Conservation (phyloP, 2,888 invertebrate species). For the Rotaria macrura region DNA sequence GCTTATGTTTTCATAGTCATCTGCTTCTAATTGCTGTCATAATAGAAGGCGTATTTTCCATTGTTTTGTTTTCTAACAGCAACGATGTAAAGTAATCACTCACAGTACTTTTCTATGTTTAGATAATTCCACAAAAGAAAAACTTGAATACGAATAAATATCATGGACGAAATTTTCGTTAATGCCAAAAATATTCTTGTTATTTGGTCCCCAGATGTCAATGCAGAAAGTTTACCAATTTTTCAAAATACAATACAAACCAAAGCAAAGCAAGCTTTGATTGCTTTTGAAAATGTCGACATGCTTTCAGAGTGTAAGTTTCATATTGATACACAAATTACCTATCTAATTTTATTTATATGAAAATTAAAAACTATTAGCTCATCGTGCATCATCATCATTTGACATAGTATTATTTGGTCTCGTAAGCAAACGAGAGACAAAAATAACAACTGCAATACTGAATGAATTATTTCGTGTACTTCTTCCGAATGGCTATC, state of each 20-base stretch:
- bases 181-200: constrained; percentile 3
- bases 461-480: constrained; percentile 25
- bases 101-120: neutral
- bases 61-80: no score
- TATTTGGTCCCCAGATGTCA: neutral
- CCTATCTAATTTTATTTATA: neutral
- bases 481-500: constrained; percentile 27
- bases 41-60: no score
- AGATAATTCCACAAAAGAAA: neutral
- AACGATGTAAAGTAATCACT: no score
- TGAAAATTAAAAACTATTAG: neutral
- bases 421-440: neutral
- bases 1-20: neutral
- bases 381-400: neutral
- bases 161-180: constrained; percentile 2
- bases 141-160: neutral
- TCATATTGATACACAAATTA: neutral
- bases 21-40: no score
- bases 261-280: neutral
- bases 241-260: neutral
- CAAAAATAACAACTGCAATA: neutral
- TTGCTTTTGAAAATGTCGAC: constrained; percentile 17
- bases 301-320: neutral
- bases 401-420: constrained; percentile 26
- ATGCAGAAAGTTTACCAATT: neutral